Conservation (phyloP, 1,140 invertebrate genomes). For the Solen grandis region DNA sequence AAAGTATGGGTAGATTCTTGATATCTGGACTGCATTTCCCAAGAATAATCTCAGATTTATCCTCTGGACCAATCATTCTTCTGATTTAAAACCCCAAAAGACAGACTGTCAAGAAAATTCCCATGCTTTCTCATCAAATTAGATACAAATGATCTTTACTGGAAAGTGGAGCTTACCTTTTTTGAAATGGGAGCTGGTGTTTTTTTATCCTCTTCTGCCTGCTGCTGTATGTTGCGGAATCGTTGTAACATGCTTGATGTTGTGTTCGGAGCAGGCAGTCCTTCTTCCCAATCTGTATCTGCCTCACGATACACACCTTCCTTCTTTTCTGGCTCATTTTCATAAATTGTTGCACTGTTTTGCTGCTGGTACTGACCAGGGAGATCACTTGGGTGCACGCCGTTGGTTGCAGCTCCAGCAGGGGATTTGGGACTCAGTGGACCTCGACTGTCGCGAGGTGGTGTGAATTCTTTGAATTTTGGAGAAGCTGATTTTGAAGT, state of each 20-base stretch:
- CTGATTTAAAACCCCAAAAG: no score
- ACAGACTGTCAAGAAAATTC: no score
- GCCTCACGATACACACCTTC: constrained; percentile 67
- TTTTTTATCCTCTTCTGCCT: constrained; percentile 68
- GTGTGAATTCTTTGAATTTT: constrained; percentile 75
- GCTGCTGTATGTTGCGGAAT: constrained; percentile 72
- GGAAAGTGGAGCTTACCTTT: constrained; percentile 73
- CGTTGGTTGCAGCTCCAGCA: constrained; percentile 57
- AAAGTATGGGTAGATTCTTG: no score
- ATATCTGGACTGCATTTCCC: no score
- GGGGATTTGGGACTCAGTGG: constrained; percentile 65
- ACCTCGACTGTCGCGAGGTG: constrained; percentile 67
- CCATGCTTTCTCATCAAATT: no score
- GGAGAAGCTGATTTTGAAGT: constrained; percentile 62
- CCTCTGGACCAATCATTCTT: no score
- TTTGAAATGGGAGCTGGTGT: constrained; percentile 65
- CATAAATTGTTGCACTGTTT: constrained; percentile 62
- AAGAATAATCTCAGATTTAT: no score
- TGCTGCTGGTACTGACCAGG: constrained; percentile 75
- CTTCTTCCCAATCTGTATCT: constrained; percentile 70
- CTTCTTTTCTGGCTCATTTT: constrained; percentile 68
- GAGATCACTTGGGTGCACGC: constrained; percentile 70
- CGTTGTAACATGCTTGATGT: constrained; percentile 72
- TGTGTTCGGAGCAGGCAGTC: constrained; percentile 71
- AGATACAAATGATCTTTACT: no score